Percentiles rank a stretch among this genome's conserved stretches.
Conservation (phyloP, 23 tunicate species). For the Phallusia fumigata region DNA sequence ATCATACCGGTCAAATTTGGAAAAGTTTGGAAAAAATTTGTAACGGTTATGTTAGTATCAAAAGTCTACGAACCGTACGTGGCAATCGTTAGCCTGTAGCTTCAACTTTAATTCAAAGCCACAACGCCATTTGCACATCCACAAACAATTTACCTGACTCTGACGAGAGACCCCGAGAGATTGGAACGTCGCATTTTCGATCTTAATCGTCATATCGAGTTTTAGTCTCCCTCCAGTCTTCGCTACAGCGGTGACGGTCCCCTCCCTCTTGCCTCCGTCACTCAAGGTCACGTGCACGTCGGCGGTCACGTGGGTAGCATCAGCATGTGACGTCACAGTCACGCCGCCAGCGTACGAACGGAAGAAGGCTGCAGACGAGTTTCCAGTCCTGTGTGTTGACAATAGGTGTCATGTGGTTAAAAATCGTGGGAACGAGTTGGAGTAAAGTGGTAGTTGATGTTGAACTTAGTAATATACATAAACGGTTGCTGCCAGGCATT, state of each 20-base stretch:
- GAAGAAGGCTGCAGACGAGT: slow-evolving; percentile 45
- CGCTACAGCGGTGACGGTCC: slow-evolving; percentile 5
- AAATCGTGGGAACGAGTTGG: too few species aligned
- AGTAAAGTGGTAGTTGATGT: too few species aligned
- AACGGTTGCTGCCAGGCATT: too few species aligned
- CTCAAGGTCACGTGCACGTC: slow-evolving; percentile 28
- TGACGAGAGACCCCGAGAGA: slow-evolving; percentile 20
- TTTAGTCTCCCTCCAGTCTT: background rate
- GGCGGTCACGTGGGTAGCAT: slow-evolving; percentile 19
- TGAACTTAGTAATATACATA: too few species aligned
- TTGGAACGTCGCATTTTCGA: slow-evolving; percentile 11
- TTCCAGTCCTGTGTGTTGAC: slow-evolving; percentile 21
- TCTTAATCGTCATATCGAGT: slow-evolving; percentile 19
- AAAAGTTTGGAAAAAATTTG: too few species aligned
- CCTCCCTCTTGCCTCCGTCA: slow-evolving; percentile 47
- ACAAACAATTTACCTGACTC: slow-evolving; percentile 46
- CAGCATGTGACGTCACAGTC: slow-evolving; percentile 5
- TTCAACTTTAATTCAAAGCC: too few species aligned
- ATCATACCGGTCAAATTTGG: too few species aligned
- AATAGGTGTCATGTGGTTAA: too few species aligned
- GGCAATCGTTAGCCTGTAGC: too few species aligned
- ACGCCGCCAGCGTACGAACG: slow-evolving; percentile 23
- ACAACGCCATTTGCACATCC: too few species aligned
- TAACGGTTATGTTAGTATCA: too few species aligned
- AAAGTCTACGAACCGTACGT: too few species aligned